phyloP scores from a whole-genome alignment of 1,140 invertebrate species.

The Papilio machaon region DNA sequence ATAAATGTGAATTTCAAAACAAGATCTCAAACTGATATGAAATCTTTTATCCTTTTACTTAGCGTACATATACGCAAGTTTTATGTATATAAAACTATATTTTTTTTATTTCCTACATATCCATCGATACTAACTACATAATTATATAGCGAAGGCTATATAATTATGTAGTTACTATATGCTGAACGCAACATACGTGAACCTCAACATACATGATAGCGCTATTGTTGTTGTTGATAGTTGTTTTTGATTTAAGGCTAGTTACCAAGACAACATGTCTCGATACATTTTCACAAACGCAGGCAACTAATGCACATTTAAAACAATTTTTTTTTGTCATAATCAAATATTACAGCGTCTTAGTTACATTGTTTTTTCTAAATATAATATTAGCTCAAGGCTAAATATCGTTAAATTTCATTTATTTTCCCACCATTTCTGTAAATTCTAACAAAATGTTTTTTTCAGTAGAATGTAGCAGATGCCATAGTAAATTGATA shows the following conservation, averaged over 20 bases:
- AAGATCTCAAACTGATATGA: neutral
- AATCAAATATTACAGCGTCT: neutral
- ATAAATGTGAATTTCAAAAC: neutral
- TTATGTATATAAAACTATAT: conserved; percentile 1
- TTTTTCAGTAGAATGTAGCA: neutral
- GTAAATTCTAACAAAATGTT: neutral
- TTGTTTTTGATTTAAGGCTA: neutral
- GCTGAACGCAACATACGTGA: neutral
- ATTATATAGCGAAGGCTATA: too few relatives aligned
- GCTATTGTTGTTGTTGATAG: neutral
- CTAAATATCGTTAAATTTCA: neutral
- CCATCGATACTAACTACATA: neutral
- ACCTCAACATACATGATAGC: neutral
- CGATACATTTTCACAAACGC: neutral
- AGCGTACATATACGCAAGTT: neutral
- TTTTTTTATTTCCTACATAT: neutral
- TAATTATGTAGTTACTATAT: neutral
- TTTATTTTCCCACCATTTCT: neutral
- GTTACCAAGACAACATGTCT: neutral
- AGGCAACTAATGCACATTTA: too few relatives aligned
- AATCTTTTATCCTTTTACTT: neutral
- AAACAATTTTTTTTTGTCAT: neutral
- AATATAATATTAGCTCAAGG: neutral
- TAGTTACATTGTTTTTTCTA: neutral
- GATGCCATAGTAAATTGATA: neutral